Percentiles rank a stretch among this genome's conserved stretches.
Evolutionary conservation across 2,797 vertebrate species (phyloP).

Genomic region (Sebastes elongatus): DNA sequence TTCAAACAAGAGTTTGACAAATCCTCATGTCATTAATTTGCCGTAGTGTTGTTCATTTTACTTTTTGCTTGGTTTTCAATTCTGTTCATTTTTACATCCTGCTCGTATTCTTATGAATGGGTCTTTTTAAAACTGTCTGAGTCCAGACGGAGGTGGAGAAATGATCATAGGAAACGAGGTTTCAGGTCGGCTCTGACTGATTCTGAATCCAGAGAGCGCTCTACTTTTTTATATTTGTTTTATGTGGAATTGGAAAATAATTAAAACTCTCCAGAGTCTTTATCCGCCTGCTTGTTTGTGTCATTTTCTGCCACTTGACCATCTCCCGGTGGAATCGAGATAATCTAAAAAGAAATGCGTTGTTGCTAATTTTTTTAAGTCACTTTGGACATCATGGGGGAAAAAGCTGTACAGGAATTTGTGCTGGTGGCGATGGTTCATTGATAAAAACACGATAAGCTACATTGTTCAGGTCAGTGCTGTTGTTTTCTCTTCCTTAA

Average conservation of each 20-base stretch:
- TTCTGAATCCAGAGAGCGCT: constrained; percentile 53
- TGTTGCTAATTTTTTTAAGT: background rate
- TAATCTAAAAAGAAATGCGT: too few relatives aligned
- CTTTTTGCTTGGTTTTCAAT: background rate
- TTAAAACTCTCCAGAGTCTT: constrained; percentile 74
- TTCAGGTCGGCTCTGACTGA: constrained; percentile 37
- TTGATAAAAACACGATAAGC: background rate
- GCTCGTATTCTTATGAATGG: constrained; percentile 46
- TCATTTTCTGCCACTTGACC: background rate
- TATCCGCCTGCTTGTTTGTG: constrained; percentile 24
- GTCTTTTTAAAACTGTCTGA: constrained; percentile 66
- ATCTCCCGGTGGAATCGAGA: background rate
- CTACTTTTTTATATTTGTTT: constrained; percentile 82
- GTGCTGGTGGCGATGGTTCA: background rate
- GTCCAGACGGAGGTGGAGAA: constrained; percentile 23
- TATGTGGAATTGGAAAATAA: constrained; percentile 75
- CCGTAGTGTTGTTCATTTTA: constrained; percentile 7
- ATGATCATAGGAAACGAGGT: background rate
- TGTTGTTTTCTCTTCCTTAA: too few relatives aligned
- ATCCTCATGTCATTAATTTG: constrained; percentile 21
- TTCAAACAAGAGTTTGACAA: constrained; percentile 1
- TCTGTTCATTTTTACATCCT: constrained; percentile 38
- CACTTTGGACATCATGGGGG: too few relatives aligned
- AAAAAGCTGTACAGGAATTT: background rate
- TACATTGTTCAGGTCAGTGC: background rate